Evolutionary conservation across 2,113 vertebrate species (phyloP).

Genomic region (Deroptyus accipitrinus): DNA sequence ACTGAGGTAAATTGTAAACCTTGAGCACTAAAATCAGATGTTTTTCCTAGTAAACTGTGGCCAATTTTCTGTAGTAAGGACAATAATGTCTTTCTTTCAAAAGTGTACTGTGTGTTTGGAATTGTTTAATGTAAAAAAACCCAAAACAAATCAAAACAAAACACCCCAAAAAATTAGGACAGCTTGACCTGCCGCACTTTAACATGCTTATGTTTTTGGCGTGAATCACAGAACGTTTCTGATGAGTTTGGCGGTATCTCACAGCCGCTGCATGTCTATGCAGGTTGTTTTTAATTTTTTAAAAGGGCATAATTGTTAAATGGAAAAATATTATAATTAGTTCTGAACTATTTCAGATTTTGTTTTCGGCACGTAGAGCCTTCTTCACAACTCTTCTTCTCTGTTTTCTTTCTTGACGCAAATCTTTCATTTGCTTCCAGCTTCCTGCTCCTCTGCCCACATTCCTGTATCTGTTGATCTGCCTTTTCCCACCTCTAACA

Average conservation of each 20-base stretch:
- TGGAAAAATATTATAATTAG: conserved; percentile 53
- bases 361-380: not conserved
- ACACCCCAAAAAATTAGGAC: not conserved
- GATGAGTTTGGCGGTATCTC: not conserved
- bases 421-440: conserved; percentile 62
- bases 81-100: not conserved
- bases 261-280: not conserved
- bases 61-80: not conserved
- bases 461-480: conserved; percentile 25
- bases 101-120: not conserved
- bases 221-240: not conserved
- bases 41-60: not conserved
- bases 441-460: conserved; percentile 45
- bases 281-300: conserved; percentile 38
- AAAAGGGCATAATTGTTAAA: conserved; percentile 44
- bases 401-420: not conserved
- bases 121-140: not conserved
- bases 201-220: not conserved
- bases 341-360: conserved; percentile 33
- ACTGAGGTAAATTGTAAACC: not conserved
- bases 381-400: not conserved
- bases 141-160: not conserved
- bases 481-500: conserved; percentile 22
- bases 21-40: not conserved
- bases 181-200: not conserved